Conservation (phyloP, 2,797 vertebrate species). For the Rhynchotus rufescens region DNA sequence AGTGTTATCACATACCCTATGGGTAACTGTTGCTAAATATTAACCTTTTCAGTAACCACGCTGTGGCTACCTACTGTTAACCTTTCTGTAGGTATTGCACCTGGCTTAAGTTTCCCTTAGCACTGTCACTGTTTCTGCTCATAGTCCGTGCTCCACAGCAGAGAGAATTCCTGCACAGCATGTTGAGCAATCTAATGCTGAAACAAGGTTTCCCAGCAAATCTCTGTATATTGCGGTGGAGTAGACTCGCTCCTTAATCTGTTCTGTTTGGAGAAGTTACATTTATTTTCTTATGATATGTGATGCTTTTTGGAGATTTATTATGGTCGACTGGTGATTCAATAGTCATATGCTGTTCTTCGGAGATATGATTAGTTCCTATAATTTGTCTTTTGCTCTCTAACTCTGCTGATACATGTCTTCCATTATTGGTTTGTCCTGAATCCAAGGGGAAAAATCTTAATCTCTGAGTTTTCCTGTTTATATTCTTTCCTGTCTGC, state of each 20-base stretch:
- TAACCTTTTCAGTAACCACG: neutral
- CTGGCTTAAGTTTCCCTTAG: neutral
- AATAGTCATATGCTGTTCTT: neutral
- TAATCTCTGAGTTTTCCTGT: neutral
- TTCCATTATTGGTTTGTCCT: neutral
- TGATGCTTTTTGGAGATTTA: neutral
- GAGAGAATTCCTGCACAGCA: neutral
- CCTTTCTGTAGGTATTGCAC: neutral
- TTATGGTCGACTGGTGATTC: neutral
- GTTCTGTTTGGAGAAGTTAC: neutral
- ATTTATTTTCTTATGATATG: slow-evolving; percentile 10
- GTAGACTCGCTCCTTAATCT: neutral
- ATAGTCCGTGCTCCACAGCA: neutral
- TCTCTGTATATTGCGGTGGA: neutral
- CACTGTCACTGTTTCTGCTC: neutral
- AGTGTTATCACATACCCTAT: neutral
- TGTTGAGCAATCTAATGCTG: neutral
- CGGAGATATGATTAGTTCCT: neutral
- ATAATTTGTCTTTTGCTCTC: slow-evolving; percentile 16
- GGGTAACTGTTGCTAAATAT: slow-evolving; percentile 9
- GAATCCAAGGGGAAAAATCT: neutral
- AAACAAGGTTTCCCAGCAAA: neutral
- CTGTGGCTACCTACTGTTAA: neutral
- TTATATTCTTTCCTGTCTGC: neutral
- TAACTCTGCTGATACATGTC: neutral